Conservation (phyloP, 1,140 invertebrate species). For the Reticulitermes speratus region DNA sequence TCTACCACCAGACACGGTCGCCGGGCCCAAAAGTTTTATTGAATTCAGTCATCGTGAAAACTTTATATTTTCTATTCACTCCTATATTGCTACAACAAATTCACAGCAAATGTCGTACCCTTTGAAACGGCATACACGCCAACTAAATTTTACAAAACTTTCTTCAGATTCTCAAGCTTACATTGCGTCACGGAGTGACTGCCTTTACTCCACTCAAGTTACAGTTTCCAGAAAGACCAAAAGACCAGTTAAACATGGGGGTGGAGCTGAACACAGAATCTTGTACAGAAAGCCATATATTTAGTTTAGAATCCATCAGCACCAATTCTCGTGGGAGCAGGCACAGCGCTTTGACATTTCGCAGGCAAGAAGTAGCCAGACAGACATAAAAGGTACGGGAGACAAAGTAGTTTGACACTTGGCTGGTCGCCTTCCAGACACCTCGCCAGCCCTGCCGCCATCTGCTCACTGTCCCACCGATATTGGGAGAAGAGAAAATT, state of each 20-base stretch:
- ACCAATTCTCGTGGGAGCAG: conserved; percentile 7
- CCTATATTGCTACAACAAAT: no score
- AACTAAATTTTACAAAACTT: no score
- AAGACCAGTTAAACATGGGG: neutral
- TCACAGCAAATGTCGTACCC: no score
- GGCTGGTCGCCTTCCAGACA: neutral
- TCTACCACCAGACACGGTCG: no score
- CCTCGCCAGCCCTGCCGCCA: neutral
- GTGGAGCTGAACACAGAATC: neutral
- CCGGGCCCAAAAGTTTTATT: no score
- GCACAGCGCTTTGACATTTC: neutral
- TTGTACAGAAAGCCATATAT: neutral
- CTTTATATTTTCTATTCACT: no score
- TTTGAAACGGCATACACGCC: no score
- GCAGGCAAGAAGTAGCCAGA: neutral
- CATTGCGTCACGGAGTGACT: neutral
- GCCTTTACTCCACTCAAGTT: neutral
- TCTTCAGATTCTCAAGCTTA: no score
- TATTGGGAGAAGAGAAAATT: no score
- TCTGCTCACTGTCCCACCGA: neutral
- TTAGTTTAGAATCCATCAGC: neutral
- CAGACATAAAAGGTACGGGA: neutral
- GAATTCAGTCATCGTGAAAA: no score
- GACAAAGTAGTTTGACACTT: neutral
- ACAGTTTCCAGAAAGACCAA: neutral